phyloP scores from a whole-genome alignment of 2,888 invertebrate species.

The Pyrocoelia pectoralis region DNA sequence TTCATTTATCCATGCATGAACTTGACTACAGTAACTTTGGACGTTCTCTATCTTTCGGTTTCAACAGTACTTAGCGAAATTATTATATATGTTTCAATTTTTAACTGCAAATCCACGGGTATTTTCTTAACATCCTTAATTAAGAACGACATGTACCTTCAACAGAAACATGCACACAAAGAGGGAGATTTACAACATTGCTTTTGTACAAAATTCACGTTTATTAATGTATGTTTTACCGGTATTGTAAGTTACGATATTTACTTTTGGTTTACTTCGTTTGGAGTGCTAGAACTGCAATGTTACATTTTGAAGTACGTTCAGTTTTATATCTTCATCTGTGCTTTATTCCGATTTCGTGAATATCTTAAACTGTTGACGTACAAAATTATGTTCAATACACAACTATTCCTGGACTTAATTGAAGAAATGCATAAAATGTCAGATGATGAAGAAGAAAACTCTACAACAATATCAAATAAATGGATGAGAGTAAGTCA shows the following conservation, averaged over 20 bases:
- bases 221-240: not conserved
- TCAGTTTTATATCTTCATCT: conserved; percentile 22
- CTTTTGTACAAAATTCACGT: not conserved
- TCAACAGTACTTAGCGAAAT: conserved; percentile 17
- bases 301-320: conserved; percentile 26
- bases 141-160: conserved; percentile 27
- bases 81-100: conserved; percentile 12
- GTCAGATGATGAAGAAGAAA: conserved; percentile 9
- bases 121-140: conserved; percentile 17
- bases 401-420: conserved; percentile 15
- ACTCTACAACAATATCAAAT: not conserved
- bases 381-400: conserved; percentile 16
- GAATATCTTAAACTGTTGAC: conserved; percentile 17
- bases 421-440: conserved; percentile 21
- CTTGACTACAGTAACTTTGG: conserved; percentile 17
- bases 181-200: not conserved
- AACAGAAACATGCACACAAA: conserved; percentile 18
- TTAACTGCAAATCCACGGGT: not conserved
- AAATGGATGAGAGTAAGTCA: conserved; percentile 26
- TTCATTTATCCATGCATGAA: conserved; percentile 21
- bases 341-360: conserved; percentile 12
- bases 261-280: conserved; percentile 17
- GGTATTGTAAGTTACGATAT: conserved; percentile 17
- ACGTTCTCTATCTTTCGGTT: conserved; percentile 5
- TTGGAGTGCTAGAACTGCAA: not conserved